Evolutionary conservation across 2,888 invertebrate species (phyloP).

Genomic region (Boloria selene): DNA sequence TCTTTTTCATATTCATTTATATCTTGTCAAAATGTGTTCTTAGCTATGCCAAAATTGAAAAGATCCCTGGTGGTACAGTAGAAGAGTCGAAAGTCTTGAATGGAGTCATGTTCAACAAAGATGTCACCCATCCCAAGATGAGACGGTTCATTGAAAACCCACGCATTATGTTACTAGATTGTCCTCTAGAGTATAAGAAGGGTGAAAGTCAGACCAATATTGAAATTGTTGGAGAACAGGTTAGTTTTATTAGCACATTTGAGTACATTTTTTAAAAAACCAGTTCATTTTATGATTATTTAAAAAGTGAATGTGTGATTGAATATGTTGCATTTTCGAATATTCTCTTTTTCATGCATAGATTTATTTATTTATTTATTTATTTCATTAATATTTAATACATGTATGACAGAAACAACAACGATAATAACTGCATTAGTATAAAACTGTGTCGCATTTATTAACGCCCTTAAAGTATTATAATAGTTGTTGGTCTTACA

Average conservation of each 20-base stretch:
- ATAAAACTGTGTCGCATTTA: too few species aligned
- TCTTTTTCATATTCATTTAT: background rate
- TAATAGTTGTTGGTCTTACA: too few species aligned
- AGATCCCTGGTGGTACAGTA: constrained; percentile 97
- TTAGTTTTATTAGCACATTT: constrained; percentile 47
- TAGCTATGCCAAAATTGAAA: constrained; percentile 95
- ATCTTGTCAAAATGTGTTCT: constrained; percentile 18
- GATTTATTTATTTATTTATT: too few species aligned
- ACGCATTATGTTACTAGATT: constrained; percentile 96
- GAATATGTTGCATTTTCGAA: too few species aligned
- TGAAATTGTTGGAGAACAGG: constrained; percentile 95
- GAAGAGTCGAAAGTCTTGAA: constrained; percentile 96
- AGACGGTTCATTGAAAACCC: constrained; percentile 96
- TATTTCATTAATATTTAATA: too few species aligned
- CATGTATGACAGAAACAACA: too few species aligned
- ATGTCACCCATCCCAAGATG: constrained; percentile 99
- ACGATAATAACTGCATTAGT: too few species aligned
- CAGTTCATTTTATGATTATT: too few species aligned
- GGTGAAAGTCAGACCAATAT: constrained; percentile 99
- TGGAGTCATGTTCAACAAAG: constrained; percentile 99
- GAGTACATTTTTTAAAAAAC: too few species aligned
- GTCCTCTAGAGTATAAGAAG: constrained; percentile 98
- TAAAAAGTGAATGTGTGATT: too few species aligned
- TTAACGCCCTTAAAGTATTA: too few species aligned
- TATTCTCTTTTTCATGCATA: too few species aligned